A percentile compares a stretch with the other conserved stretches of the same genome.
Conservation (phyloP, 2,797 vertebrate genomes). For the Xenopus petersii region DNA sequence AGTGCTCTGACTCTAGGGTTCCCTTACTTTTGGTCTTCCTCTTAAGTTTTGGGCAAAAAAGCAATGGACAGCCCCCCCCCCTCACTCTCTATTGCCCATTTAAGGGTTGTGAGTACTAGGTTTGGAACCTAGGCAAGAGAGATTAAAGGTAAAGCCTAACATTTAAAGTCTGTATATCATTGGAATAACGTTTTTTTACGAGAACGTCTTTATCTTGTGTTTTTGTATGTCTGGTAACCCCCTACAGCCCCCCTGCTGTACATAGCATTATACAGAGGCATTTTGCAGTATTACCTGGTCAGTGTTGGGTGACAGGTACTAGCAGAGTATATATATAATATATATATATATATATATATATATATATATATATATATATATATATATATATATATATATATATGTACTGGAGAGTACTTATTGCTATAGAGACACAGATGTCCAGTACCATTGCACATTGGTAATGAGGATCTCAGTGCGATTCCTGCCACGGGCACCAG, state of each 20-base stretch:
- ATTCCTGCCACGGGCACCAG: neutral
- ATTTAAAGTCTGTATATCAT: constrained; percentile 38
- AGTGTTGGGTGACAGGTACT: constrained; percentile 12
- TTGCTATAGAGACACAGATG: constrained; percentile 1
- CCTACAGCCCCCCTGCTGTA: constrained; percentile 13
- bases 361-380: neutral
- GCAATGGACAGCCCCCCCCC: constrained; percentile 2
- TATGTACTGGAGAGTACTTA: too few species aligned
- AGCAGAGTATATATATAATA: constrained; percentile 10
- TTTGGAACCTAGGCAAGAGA: constrained; percentile 12
- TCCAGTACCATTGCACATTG: constrained; percentile 2
- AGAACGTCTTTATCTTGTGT: constrained; percentile 41
- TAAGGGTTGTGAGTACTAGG: constrained; percentile 13
- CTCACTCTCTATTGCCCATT: neutral
- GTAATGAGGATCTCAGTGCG: neutral
- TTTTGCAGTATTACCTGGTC: constrained; percentile 40
- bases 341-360: neutral
- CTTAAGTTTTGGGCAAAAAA: neutral
- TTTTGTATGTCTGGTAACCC: constrained; percentile 32
- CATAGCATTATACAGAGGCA: constrained; percentile 22
- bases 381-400: neutral
- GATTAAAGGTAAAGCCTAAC: constrained; percentile 29
- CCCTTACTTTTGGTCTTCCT: too few species aligned
- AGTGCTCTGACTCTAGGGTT: too few species aligned
- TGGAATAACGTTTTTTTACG: constrained; percentile 38